A percentile compares a stretch with the other conserved stretches of the same genome.
phyloP scores from a whole-genome alignment of 2,888 invertebrate species.

The Lasioglossum marginatum region DNA sequence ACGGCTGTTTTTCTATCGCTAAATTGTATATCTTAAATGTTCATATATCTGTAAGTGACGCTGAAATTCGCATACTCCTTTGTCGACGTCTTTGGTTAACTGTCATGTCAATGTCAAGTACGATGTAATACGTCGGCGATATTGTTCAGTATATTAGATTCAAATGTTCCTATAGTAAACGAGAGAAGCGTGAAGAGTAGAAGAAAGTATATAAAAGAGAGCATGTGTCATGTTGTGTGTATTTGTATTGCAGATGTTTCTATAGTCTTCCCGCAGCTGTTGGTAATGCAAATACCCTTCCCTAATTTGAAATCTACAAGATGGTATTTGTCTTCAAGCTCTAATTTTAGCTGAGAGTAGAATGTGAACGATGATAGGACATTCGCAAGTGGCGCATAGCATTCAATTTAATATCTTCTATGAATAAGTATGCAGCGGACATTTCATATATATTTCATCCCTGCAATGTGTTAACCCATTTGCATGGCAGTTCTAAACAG shows the following conservation, averaged over 20 bases:
- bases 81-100: conserved; percentile 1
- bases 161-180: not conserved
- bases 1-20: not conserved
- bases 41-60: not conserved
- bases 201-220: not conserved
- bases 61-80: not conserved
- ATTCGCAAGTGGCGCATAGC: conserved; percentile 43
- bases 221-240: conserved; percentile 18
- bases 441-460: not conserved
- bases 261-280: conserved; percentile 66
- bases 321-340: conserved; percentile 66
- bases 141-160: not conserved
- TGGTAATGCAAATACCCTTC: conserved; percentile 72
- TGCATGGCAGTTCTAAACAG: not conserved
- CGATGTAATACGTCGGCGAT: not conserved
- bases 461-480: not conserved
- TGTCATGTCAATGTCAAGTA: conserved; percentile 8
- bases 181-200: not conserved
- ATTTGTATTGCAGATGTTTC: conserved; percentile 69
- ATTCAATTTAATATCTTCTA: conserved; percentile 59
- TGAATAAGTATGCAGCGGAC: conserved; percentile 62
- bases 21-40: not conserved
- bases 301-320: conserved; percentile 59
- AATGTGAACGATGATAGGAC: conserved; percentile 61
- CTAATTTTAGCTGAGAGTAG: conserved; percentile 72